These are phyloP conservation scores for Cercopithecus hamlyni DNA, from an alignment of 2,797 vertebrate genomes.

Conservation along the genomic window DNA sequence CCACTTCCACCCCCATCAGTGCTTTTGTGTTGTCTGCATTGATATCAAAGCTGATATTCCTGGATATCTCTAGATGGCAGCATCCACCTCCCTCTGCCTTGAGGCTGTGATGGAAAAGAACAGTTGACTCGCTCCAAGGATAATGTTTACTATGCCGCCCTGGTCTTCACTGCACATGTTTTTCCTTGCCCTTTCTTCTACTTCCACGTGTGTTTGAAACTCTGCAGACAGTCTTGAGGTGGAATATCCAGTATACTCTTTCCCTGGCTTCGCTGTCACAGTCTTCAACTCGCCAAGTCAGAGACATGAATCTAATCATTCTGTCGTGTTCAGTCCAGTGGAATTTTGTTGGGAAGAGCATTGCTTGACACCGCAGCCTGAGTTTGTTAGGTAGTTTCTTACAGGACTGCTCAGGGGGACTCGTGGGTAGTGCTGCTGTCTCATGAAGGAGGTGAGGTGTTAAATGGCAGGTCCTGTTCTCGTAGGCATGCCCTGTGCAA, in stretches of 20 bases:
- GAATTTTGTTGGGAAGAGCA: background rate
- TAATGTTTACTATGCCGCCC: fast-evolving
- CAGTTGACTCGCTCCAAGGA: background rate
- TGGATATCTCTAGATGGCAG: constrained; percentile 66
- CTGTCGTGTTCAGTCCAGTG: background rate
- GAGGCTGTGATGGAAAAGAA: background rate
- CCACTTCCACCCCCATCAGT: fast-evolving
- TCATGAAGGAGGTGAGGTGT: fast-evolving
- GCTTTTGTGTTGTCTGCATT: background rate
- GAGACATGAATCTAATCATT: background rate
- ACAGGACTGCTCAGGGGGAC: background rate
- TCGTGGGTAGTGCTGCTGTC: background rate
- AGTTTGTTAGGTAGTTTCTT: background rate
- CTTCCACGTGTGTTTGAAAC: background rate
- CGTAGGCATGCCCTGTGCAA: too few relatives aligned
- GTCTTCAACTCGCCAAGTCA: background rate
- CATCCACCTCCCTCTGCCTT: constrained; percentile 69
- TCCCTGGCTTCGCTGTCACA: background rate
- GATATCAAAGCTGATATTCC: constrained; percentile 28
- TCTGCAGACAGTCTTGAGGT: background rate
- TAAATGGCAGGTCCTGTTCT: background rate
- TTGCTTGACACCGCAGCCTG: background rate
- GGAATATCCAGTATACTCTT: background rate
- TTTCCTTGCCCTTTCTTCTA: background rate
- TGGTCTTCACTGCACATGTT: background rate